phyloP scores from a whole-genome alignment of 2,888 invertebrate genomes.

The Troides helena region DNA sequence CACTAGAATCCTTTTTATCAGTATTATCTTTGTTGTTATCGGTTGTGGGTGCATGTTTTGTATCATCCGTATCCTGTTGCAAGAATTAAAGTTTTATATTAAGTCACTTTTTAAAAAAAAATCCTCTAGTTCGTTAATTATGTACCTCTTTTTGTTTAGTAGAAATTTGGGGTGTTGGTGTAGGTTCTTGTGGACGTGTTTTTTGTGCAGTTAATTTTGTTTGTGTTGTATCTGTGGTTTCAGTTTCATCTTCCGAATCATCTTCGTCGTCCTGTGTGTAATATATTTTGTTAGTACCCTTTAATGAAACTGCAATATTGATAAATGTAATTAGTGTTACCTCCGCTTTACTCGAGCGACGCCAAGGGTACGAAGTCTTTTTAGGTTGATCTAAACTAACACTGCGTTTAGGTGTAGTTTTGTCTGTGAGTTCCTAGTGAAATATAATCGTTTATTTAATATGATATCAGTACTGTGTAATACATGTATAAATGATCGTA shows the following conservation, averaged over 20 bases:
- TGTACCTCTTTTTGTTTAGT: constrained; percentile 24
- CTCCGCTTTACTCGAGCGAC: constrained; percentile 46
- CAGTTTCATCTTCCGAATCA: constrained; percentile 15
- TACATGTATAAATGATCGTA: constrained; percentile 42
- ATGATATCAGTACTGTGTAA: constrained; percentile 12
- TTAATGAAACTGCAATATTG: not conserved
- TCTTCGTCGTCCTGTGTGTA: constrained; percentile 12
- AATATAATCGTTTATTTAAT: constrained; percentile 29
- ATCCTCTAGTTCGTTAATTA: not conserved
- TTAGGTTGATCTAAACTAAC: constrained; percentile 47
- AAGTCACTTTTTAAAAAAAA: not conserved
- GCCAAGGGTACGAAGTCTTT: constrained; percentile 44
- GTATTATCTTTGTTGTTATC: constrained; percentile 6
- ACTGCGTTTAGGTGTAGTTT: constrained; percentile 52
- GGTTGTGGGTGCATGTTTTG: not conserved
- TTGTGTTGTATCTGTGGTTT: constrained; percentile 32
- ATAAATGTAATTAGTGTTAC: constrained; percentile 34
- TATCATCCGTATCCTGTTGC: constrained; percentile 1
- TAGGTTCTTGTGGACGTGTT: constrained; percentile 10
- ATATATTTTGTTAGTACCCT: not conserved
- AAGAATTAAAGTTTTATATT: not conserved
- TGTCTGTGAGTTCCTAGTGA: constrained; percentile 53
- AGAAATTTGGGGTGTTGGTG: not conserved
- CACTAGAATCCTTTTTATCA: constrained; percentile 14
- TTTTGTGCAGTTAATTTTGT: constrained; percentile 19